Percentiles rank a stretch among this genome's conserved stretches.
Conservation (phyloP, 2,888 invertebrate genomes). For the Mythimna albipuncta region DNA sequence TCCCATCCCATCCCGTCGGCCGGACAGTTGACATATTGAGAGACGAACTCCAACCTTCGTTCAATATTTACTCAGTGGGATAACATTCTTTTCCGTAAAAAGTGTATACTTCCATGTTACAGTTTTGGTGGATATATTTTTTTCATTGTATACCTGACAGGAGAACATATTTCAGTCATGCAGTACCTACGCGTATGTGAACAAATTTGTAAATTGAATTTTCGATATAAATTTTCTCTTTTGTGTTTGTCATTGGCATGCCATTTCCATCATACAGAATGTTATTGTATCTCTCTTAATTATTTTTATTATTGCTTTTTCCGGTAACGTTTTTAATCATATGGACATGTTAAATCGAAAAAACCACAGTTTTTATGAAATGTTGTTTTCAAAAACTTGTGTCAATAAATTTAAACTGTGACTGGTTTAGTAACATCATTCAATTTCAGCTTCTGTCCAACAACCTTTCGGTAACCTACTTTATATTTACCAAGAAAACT, state of each 20-base stretch:
- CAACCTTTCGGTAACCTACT: conserved; percentile 7
- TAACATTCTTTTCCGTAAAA: conserved; percentile 48
- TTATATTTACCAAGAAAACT: conserved; percentile 40
- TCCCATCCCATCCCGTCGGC: conserved; percentile 64
- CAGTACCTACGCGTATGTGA: conserved; percentile 20
- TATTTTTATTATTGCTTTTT: not conserved
- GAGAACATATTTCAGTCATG: conserved; percentile 49
- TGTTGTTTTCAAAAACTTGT: not conserved
- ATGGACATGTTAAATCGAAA: not conserved
- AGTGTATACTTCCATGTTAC: conserved; percentile 56
- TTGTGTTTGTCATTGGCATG: conserved; percentile 34
- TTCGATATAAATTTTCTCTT: conserved; percentile 27
- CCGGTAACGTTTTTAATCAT: not conserved
- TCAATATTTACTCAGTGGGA: conserved; percentile 79
- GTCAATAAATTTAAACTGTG: not conserved
- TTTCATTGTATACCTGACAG: conserved; percentile 62
- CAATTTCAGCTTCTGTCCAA: conserved; percentile 39
- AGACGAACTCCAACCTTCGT: conserved; percentile 79
- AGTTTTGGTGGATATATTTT: conserved; percentile 54
- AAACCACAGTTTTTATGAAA: not conserved
- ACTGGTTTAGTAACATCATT: not conserved
- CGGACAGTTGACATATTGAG: conserved; percentile 84
- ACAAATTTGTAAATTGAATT: conserved; percentile 51
- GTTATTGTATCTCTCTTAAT: conserved; percentile 14
- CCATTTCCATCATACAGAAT: conserved; percentile 3